phyloP scores from a whole-genome alignment of 2,797 vertebrate genomes.

The Coregonus ussuriensis region DNA sequence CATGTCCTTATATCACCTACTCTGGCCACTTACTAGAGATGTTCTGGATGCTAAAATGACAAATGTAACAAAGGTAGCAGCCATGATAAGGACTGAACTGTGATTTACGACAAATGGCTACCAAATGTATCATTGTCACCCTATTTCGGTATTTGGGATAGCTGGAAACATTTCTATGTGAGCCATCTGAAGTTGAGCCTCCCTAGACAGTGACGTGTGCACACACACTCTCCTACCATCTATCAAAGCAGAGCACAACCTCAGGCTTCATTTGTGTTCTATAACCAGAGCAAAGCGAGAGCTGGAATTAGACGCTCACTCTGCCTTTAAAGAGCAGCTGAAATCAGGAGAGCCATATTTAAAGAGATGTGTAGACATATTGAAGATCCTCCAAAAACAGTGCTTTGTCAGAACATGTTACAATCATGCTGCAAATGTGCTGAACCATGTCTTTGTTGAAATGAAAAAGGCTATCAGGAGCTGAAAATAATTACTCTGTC shows the following conservation, averaged over 20 bases:
- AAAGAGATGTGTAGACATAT: constrained; percentile 11
- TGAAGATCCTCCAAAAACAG: neutral
- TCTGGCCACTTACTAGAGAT: neutral
- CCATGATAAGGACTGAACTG: constrained; percentile 43
- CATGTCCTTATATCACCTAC: neutral
- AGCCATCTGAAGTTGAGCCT: constrained; percentile 56
- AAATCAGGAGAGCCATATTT: constrained; percentile 42
- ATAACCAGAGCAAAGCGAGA: constrained; percentile 44
- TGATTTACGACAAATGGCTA: constrained; percentile 66
- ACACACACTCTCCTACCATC: constrained; percentile 63
- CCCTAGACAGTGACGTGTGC: constrained; percentile 59
- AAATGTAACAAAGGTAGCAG: constrained; percentile 38
- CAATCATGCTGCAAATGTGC: constrained; percentile 29
- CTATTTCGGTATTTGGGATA: constrained; percentile 55
- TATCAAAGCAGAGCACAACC: constrained; percentile 64
- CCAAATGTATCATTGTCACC: constrained; percentile 62
- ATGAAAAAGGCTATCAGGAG: constrained; percentile 27
- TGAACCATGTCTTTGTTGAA: constrained; percentile 27
- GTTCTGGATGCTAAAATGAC: neutral
- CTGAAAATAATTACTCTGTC: constrained; percentile 16
- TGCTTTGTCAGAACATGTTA: constrained; percentile 45
- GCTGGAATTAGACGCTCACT: constrained; percentile 21
- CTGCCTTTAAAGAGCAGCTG: constrained; percentile 38
- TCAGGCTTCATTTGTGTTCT: constrained; percentile 64
- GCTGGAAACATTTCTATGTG: constrained; percentile 57